A percentile compares a stretch with the other conserved stretches of the same genome.
These are phyloP conservation scores for Torymus tubicola DNA, from an alignment of 2,888 invertebrate species.

Conservation along the genomic window DNA sequence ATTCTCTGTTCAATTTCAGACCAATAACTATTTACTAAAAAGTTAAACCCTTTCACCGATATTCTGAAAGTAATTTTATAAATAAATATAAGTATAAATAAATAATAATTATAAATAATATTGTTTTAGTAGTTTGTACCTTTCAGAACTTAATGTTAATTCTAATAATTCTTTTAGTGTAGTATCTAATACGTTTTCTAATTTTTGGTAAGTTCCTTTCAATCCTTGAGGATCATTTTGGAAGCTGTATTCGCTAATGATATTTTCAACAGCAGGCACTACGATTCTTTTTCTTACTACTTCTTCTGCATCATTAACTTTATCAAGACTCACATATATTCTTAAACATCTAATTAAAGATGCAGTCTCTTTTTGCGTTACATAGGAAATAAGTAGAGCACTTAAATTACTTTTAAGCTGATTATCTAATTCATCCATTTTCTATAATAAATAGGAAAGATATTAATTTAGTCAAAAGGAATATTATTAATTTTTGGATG, in stretches of 20 bases:
- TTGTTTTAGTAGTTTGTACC: constrained; percentile 62
- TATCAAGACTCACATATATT: constrained; percentile 82
- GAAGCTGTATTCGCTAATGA: constrained; percentile 84
- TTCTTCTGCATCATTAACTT: constrained; percentile 84
- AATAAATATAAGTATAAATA: constrained; percentile 22
- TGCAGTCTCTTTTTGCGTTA: constrained; percentile 78
- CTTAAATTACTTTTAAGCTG: constrained; percentile 79
- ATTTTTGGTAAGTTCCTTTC: constrained; percentile 84
- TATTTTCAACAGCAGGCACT: constrained; percentile 82
- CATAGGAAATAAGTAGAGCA: constrained; percentile 71
- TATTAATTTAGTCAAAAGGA: constrained; percentile 63
- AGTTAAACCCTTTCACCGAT: constrained; percentile 83
- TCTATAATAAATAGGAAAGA: constrained; percentile 76
- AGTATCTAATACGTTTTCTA: constrained; percentile 84
- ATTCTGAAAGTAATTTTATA: constrained; percentile 75
- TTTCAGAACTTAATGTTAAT: constrained; percentile 70
- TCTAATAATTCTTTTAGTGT: constrained; percentile 79
- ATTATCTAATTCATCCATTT: constrained; percentile 70
- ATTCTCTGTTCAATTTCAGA: constrained; percentile 89
- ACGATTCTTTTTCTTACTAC: constrained; percentile 84
- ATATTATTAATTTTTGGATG: not conserved
- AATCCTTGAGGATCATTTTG: constrained; percentile 82
- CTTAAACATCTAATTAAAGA: constrained; percentile 78
- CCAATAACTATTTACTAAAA: constrained; percentile 92
- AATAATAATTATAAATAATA: constrained; percentile 72